Conservation (phyloP, 2,797 vertebrate genomes). For the Lepilemur septentrionalis region DNA sequence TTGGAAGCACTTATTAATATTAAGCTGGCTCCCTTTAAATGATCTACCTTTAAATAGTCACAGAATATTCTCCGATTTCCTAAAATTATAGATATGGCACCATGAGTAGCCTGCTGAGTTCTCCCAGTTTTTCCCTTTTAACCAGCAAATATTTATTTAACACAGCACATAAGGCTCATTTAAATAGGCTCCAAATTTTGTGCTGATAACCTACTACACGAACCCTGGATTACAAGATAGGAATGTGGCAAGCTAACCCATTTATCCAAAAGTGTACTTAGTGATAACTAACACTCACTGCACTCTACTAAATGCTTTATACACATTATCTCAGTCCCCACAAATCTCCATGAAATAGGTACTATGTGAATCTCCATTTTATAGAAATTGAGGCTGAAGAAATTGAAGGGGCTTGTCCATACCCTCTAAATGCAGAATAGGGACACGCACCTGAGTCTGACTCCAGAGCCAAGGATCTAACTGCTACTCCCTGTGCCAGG, state of each 20-base stretch:
- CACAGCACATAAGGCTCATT: neutral
- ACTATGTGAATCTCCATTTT: neutral
- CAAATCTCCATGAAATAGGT: neutral
- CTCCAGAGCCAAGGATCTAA: neutral
- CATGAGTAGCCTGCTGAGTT: neutral
- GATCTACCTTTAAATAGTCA: neutral
- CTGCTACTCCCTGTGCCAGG: neutral
- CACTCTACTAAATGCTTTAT: neutral
- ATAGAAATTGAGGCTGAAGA: conserved; percentile 21
- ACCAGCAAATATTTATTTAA: conserved; percentile 3
- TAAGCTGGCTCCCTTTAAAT: neutral
- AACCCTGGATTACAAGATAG: neutral
- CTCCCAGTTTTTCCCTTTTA: neutral
- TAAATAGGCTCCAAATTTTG: neutral
- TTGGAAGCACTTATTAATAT: neutral
- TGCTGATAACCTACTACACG: neutral
- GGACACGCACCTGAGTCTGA: neutral
- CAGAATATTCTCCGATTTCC: neutral
- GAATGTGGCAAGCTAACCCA: neutral
- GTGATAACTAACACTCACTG: neutral
- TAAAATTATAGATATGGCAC: neutral
- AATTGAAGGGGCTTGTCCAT: neutral
- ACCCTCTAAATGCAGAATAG: neutral
- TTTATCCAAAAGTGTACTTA: neutral
- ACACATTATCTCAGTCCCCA: neutral